Base-by-base conservation (phyloP, 2,113 vertebrate genomes). In the Spermophilus dauricus region DNA sequence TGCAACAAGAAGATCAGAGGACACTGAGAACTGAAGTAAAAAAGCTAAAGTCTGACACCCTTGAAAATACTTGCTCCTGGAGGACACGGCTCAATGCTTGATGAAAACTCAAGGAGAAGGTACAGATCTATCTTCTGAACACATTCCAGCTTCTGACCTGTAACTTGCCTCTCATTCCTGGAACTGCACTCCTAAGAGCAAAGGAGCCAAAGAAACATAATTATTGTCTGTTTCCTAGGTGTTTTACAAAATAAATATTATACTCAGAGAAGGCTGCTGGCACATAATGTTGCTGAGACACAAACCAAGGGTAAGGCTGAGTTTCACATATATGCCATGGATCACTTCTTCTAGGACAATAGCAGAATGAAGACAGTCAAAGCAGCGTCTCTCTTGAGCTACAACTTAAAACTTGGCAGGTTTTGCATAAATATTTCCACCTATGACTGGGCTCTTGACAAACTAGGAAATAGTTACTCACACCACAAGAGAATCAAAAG, bases 211-310 rank as follows among this genome's bases (percentile, higher is more conserved):
- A 89, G 67, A 92, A 93, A 69, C 3, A 45, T 13, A 70, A 75
- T 37, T 61, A 48, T 53, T 48, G 63, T 3, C 12, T 53, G 89
- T 78, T 45, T 65, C 20, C 67, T 70, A 93, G 24, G 9, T 89
- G 78, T 73, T 65, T 42, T 86, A 77, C 84, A 96, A 97, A 95
- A 76, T 32, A 93, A 69, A 37, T n/a, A 16, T 69, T 56, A 76
- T 34, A 65, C 69, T 24, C 24, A 96, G n/a, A 87, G 53, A 42
- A 96, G 67, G 37, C 1, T 95, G 48, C 76, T 97, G 78, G 69
- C 65, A 83, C 9, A 45, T 53, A 86, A 69, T 17, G 20, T 17
- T 70, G 17, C 4, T 16, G 42, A 95, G 48, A 88, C 70, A 96
- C 85, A 92, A 90, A 86, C 37, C 3, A 4, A 22, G 26, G 14